Conservation (phyloP, 2,113 vertebrate species). For the Patagioenas fasciata region DNA sequence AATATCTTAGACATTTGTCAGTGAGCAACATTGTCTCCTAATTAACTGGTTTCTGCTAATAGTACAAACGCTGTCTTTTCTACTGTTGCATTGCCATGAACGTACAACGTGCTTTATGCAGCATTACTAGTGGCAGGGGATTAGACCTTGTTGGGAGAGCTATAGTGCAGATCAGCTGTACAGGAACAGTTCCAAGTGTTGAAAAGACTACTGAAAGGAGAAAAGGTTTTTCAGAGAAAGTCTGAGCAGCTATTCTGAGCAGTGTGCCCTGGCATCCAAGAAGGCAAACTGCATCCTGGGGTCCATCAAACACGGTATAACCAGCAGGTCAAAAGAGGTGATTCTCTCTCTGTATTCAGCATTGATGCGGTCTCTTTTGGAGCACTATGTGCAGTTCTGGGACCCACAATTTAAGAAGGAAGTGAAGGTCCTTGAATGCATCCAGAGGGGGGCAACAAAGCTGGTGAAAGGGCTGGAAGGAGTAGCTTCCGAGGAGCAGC, state of each 20-base stretch:
- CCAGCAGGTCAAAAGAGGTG: rapidly evolving
- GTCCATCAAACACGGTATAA: not conserved
- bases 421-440: not conserved
- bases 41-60: not conserved
- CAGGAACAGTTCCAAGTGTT: not conserved
- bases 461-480: not conserved
- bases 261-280: not conserved
- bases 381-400: not conserved
- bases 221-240: not conserved
- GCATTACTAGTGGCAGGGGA: not conserved
- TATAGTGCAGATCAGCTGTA: not conserved
- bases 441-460: not conserved
- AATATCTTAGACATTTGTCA: not conserved
- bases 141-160: not conserved
- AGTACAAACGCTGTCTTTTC: not conserved
- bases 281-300: rapidly evolving
- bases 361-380: rapidly evolving
- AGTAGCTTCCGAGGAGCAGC: not conserved
- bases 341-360: rapidly evolving
- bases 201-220: not conserved
- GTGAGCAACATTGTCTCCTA: not conserved
- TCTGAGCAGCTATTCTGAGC: not conserved
- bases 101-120: not conserved
- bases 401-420: not conserved
- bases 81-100: not conserved